Evolutionary conservation across 2,888 invertebrate species (phyloP), one percentile per base, ranked within the genome.

Genomic region (Drosophila testacea): DNA sequence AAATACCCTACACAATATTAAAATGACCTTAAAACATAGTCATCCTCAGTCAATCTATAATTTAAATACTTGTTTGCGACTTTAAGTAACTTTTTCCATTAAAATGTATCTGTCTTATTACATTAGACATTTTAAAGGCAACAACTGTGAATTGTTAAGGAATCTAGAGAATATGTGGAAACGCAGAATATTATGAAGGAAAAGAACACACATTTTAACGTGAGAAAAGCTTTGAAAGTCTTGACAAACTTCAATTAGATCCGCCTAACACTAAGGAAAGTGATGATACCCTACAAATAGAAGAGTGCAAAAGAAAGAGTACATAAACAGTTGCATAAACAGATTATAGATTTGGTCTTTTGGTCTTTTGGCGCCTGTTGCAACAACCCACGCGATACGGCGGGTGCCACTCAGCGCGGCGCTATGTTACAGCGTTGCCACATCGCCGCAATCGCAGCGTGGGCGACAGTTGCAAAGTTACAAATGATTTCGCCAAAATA

Each of bases 401-500:
- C 65, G 65, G 67, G 44, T 66, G 63, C 59, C 70, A 79, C 77
- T 60, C 79, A 50, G 65, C 62, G 30, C 62, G 30, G 48, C 50
- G 64, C 65, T 38, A 60, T 34, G 47, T 30, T 30, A 22, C 62
- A 47, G 80, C 59, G 73, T 88, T 88, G 90, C 90, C 90, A 88
- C 83, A 89, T 89, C 80, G 80, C 46, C 62, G 42, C 78, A 71
- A 70, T 52, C 64, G 44, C 48, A 44, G 59, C 73, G 89, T 90
- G 73, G 84, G 84, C 89, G 84, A 62, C 68, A 67, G 65, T 69
- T 66, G 73, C 42, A 41, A 22, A 3, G 83, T 88, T 84, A 84
- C 83, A 84, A 84, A 84, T 84, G 83, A 89, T 84, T 84, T 84
- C 68, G 80, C 86, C 90, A 85, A 87, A 87, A 87, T 81, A 90